These are phyloP conservation scores for Clivina fossor DNA, from an alignment of 2,888 invertebrate species.

Conservation along the genomic window DNA sequence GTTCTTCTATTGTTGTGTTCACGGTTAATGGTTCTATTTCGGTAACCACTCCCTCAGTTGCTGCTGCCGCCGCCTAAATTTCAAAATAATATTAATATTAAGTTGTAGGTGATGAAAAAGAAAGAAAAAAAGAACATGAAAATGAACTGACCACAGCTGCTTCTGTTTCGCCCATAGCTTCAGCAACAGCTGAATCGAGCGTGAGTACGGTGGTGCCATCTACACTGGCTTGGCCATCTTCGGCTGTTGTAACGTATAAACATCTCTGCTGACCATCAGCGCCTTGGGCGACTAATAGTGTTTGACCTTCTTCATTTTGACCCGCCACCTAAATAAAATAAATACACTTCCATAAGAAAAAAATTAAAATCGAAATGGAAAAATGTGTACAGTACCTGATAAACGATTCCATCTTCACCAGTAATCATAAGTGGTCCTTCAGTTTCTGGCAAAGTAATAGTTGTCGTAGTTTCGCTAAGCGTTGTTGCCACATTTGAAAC, in stretches of 20 bases:
- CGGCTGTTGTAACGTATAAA: slow-evolving; percentile 64
- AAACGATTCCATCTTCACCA: slow-evolving; percentile 81
- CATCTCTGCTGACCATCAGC: slow-evolving; percentile 76
- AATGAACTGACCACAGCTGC: slow-evolving; percentile 14
- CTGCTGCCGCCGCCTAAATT: slow-evolving; percentile 46
- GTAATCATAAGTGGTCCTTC: slow-evolving; percentile 75
- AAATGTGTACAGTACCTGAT: slow-evolving; percentile 62
- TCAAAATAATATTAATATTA: slow-evolving; percentile 38
- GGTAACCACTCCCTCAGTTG: slow-evolving; percentile 53
- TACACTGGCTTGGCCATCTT: slow-evolving; percentile 58
- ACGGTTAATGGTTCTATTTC: slow-evolving; percentile 48
- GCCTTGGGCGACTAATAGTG: slow-evolving; percentile 71
- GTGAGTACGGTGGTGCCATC: slow-evolving; percentile 57
- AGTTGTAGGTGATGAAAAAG: not conserved
- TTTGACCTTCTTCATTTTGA: slow-evolving; percentile 79
- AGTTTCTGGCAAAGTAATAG: slow-evolving; percentile 46
- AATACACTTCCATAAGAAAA: not conserved
- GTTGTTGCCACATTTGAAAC: slow-evolving; percentile 8
- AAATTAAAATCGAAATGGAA: slow-evolving; percentile 1
- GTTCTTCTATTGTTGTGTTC: slow-evolving; percentile 58
- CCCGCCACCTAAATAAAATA: slow-evolving; percentile 63
- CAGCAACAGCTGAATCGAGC: slow-evolving; percentile 43
- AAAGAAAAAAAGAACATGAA: not conserved
- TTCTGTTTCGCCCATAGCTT: slow-evolving; percentile 42
- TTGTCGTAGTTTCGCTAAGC: slow-evolving; percentile 40